Conservation (phyloP, 2,797 vertebrate genomes). For the Notolabrus celidotus region DNA sequence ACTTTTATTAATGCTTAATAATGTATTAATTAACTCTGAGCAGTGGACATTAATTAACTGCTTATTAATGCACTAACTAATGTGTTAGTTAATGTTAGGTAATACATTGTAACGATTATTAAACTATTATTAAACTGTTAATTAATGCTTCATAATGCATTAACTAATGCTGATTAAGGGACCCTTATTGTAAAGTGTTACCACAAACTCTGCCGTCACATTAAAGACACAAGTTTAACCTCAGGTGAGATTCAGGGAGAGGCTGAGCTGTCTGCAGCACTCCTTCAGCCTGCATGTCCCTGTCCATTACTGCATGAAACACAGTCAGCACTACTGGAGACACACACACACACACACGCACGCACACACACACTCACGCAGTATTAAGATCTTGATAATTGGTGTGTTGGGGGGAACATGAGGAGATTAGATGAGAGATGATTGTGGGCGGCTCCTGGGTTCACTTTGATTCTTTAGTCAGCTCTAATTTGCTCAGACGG, state of each 20-base stretch:
- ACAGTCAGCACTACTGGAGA: background rate
- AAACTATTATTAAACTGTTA: too few relatives aligned
- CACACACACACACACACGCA: background rate
- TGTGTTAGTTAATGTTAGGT: too few relatives aligned
- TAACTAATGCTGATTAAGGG: too few relatives aligned
- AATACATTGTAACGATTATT: too few relatives aligned
- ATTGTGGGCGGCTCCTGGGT: constrained; percentile 10
- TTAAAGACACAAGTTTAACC: background rate
- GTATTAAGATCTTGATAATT: background rate
- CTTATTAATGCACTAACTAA: too few relatives aligned
- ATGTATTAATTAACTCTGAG: too few relatives aligned
- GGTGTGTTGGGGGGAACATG: background rate
- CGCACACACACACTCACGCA: background rate
- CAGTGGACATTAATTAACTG: too few relatives aligned
- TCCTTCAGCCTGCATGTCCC: too few relatives aligned
- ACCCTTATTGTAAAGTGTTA: too few relatives aligned
- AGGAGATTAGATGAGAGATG: constrained; percentile 5
- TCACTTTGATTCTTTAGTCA: constrained; percentile 6
- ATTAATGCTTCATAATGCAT: too few relatives aligned
- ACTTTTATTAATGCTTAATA: too few relatives aligned
- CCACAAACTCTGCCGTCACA: background rate
- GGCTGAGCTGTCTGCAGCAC: background rate
- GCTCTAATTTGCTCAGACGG: constrained; percentile 7
- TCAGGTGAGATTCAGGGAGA: background rate
- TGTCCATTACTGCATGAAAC: background rate